These are phyloP conservation scores for Trachelus troglodyta DNA, from an alignment of 2,888 invertebrate species.

Conservation along the genomic window DNA sequence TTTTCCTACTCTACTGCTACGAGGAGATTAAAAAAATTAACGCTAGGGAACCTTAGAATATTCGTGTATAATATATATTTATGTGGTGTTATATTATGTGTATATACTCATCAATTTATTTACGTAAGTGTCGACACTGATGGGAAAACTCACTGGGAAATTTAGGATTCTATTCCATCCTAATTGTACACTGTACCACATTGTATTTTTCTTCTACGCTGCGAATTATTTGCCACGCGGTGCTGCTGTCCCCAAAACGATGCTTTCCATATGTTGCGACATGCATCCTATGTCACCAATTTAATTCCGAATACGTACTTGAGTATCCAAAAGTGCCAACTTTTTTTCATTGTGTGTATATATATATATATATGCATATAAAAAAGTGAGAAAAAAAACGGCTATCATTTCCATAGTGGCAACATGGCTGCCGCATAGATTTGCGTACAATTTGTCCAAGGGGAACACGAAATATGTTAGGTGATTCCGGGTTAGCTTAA, in stretches of 20 bases:
- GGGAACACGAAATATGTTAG: not conserved
- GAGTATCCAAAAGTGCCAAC: not conserved
- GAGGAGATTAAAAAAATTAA: not conserved
- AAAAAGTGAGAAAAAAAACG: not conserved
- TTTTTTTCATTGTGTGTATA: not conserved
- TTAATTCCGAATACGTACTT: not conserved
- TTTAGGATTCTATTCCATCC: not conserved
- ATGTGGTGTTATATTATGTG: not conserved
- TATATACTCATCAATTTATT: not conserved
- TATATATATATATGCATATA: not conserved
- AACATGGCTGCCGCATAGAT: not conserved
- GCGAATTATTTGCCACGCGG: not conserved
- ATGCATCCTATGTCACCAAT: not conserved
- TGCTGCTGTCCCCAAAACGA: not conserved
- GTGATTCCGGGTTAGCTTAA: not conserved
- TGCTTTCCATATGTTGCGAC: not conserved
- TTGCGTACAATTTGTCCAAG: not conserved
- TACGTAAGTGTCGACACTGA: not conserved
- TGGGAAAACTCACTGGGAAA: not conserved
- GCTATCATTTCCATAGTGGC: not conserved
- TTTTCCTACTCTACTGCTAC: conserved; percentile 12
- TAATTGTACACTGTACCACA: not conserved
- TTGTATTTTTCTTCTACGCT: not conserved
- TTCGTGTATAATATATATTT: not conserved
- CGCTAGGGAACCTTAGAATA: not conserved